Percentiles rank a stretch among this genome's conserved stretches.
Evolutionary conservation across 2,888 invertebrate genomes (phyloP).

Genomic region (Agriotes lineatus): DNA sequence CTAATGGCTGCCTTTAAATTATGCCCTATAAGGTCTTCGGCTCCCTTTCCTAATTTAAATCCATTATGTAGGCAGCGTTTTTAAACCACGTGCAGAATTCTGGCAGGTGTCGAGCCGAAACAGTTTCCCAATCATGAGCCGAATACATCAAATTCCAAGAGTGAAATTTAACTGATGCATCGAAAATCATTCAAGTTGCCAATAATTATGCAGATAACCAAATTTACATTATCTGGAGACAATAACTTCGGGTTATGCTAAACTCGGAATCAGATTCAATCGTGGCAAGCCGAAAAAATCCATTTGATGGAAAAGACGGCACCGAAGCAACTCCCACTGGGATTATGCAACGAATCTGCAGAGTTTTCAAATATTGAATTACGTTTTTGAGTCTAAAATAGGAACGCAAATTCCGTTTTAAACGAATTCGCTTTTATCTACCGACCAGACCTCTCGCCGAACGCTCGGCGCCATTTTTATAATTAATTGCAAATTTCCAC

Average conservation of each 20-base stretch:
- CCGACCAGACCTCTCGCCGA: background rate
- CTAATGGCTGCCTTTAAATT: too few relatives aligned
- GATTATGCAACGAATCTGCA: slow-evolving; percentile 13
- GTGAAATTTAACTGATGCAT: too few relatives aligned
- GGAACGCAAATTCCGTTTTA: slow-evolving; percentile 8
- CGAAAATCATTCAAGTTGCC: too few relatives aligned
- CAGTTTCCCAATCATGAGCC: too few relatives aligned
- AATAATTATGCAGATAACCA: too few relatives aligned
- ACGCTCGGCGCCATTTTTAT: background rate
- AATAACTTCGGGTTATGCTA: background rate
- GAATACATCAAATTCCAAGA: too few relatives aligned
- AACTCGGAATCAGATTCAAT: slow-evolving; percentile 3
- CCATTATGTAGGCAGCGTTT: too few relatives aligned
- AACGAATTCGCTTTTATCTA: background rate
- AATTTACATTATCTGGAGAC: too few relatives aligned
- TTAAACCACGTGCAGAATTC: too few relatives aligned
- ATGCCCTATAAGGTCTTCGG: too few relatives aligned
- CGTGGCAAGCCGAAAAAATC: background rate
- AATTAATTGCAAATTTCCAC: background rate
- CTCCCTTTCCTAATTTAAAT: too few relatives aligned
- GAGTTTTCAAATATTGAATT: slow-evolving; percentile 19
- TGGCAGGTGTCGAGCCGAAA: too few relatives aligned
- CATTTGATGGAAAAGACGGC: slow-evolving; percentile 9
- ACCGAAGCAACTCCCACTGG: slow-evolving; percentile 5
- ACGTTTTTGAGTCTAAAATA: slow-evolving; percentile 11